A percentile compares a stretch with the other conserved stretches of the same genome.
Evolutionary conservation across 2,797 vertebrate genomes (phyloP).

Genomic region (Champsocephalus gunnari): DNA sequence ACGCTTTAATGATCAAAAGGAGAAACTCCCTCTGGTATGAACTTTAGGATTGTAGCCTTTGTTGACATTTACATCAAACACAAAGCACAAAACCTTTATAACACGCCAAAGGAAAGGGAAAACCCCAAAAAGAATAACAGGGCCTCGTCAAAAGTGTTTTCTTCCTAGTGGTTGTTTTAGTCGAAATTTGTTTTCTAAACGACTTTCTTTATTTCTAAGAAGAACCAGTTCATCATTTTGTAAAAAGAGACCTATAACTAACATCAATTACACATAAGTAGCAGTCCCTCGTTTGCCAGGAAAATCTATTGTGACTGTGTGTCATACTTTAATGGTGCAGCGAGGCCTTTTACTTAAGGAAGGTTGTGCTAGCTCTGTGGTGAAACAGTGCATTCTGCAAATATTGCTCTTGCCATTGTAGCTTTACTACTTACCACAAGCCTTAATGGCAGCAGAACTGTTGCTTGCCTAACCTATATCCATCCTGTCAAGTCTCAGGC

Average conservation of each 20-base stretch:
- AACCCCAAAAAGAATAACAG: too few relatives aligned
- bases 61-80: too few relatives aligned
- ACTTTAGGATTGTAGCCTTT: too few relatives aligned
- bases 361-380: slow-evolving; percentile 58
- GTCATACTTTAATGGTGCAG: slow-evolving; percentile 42
- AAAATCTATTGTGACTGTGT: slow-evolving; percentile 35
- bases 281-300: slow-evolving; percentile 35
- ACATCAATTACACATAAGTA: slow-evolving; percentile 4
- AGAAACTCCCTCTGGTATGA: too few relatives aligned
- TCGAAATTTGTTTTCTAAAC: neutral
- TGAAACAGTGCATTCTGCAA: slow-evolving; percentile 59
- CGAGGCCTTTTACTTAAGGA: slow-evolving; percentile 44
- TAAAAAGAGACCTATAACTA: slow-evolving; percentile 2
- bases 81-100: too few relatives aligned
- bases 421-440: slow-evolving; percentile 52
- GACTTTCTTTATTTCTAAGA: neutral
- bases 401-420: slow-evolving; percentile 56
- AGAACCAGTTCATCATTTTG: neutral
- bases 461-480: slow-evolving; percentile 50
- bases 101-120: too few relatives aligned
- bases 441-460: slow-evolving; percentile 50
- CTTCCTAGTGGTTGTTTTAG: neutral
- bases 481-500: slow-evolving; percentile 34
- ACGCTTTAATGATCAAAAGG: too few relatives aligned
- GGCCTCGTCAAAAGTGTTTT: neutral